Evolutionary conservation across 2,113 vertebrate genomes (phyloP), one percentile per base, ranked within the genome.

Genomic region (Lagopus muta): DNA sequence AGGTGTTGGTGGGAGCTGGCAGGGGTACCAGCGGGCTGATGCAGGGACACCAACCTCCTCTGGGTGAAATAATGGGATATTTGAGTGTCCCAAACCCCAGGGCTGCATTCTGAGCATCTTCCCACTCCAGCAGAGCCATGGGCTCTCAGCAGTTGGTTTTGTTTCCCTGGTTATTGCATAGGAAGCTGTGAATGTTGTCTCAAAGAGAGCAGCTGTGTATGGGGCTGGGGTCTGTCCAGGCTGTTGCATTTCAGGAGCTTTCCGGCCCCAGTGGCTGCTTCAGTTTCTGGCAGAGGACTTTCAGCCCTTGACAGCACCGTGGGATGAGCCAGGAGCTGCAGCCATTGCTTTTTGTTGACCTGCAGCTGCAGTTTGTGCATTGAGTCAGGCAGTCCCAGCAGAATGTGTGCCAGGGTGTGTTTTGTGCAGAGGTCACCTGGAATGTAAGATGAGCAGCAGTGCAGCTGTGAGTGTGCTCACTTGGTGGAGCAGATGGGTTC

Each of bases 361-460:
- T 45, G 57, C 42, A 70, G 45, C 73, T 71, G 62, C n/a, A 40
- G 36, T 32, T 42, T 3, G 20, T 16, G 4, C 8, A 0, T 8
- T 4, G 48, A 18, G 34, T 57, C 11, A 1, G 27, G 40, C 87
- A 21, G n/a, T 16, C 64, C 36, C 45, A 6, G 0, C 34, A 2
- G 1, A 36, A 66, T 1, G 1, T 1, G 0, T 3, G 13, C 11
- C 36, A 1, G 32, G n/a, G n/a, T 5, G 1, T 2, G 1, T 16
- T 25, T 7, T 4, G 6, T 40, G 4, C 1, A 2, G 58, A 71
- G 19, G 34, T 65, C 64, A 7, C 19, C 5, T 5, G 13, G 77
- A 62, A 4, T 1, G 0, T 8, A 5, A 71, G 74, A 60, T n/a
- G 40, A 57, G 75, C 65, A 16, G 25, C n/a, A n/a, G 2, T 1